Evolutionary conservation across 2,888 invertebrate genomes (phyloP), one percentile per base, ranked within the genome.

Genomic region (Cosmia trapezina): DNA sequence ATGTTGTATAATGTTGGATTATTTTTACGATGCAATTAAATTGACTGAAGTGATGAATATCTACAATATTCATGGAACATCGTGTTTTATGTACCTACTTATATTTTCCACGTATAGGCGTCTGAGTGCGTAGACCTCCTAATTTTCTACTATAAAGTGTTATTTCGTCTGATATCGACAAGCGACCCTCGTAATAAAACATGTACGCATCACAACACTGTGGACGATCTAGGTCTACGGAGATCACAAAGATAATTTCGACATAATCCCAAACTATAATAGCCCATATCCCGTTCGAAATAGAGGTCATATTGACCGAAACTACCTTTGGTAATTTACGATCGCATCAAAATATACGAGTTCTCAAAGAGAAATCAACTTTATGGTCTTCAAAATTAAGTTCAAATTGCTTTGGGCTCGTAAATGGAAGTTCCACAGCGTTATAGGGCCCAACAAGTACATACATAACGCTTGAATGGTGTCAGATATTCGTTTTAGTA

Each of bases 401-500:
- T 78, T 76, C 63, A 54, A 77, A 85, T 85, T 80, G 74, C 77
- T 76, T 66, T 78, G 74, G 66, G 64, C 47, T 70, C 45, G 61
- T 62, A 73, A 78, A 70, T 73, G 74, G 64, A 74, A 74, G 78
- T 84, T 84, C 68, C 71, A 70, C 70, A 81, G 73, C 73, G 71
- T 75, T 81, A 83, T 81, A 82, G 68, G 76, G 43, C 76, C 78
- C 78, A 81, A 82, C 73, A 81, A 85, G 85, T 84, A 81, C 68
- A 72, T 84, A 81, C 57, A 73, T 82, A 76, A 80, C 76, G 73
- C 70, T 86, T 56, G 68, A 83, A 86, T 57, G 73, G 86, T 71
- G 84, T 80, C 72, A 80, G 85, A 84, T 87, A 81, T 79, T 82
- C 83, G 81, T 76, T 86, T 88, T 80, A 81, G 84, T 83, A 84